Conservation (phyloP, 1,140 invertebrate species). For the Helicoverpa armigera region DNA sequence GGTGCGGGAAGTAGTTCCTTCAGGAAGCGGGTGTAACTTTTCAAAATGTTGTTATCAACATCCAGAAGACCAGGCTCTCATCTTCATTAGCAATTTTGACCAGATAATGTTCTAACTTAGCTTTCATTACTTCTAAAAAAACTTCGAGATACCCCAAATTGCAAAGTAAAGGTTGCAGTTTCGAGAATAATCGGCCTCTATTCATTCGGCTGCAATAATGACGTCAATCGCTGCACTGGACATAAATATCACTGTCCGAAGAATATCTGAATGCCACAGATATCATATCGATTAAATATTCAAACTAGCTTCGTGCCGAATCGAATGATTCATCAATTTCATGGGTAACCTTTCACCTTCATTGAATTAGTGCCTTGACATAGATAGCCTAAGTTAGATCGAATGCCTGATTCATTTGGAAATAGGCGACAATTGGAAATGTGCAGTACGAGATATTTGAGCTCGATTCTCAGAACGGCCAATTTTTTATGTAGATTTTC, state of each 20-base stretch:
- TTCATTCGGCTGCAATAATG: neutral
- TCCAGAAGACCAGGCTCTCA: too few relatives aligned
- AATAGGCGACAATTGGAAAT: too few relatives aligned
- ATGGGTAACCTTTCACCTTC: neutral
- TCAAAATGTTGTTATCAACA: too few relatives aligned
- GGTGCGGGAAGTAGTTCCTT: too few relatives aligned
- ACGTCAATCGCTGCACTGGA: conserved; percentile 32
- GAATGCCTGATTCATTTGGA: too few relatives aligned
- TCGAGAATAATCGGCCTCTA: neutral
- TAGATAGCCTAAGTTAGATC: neutral
- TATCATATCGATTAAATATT: conserved; percentile 1
- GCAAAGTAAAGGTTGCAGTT: neutral
- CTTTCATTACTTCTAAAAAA: neutral
- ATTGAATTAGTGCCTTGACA: neutral
- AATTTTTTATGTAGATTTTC: too few relatives aligned
- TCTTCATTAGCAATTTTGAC: too few relatives aligned
- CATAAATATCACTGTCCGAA: conserved; percentile 7
- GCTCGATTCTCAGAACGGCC: too few relatives aligned
- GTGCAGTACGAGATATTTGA: too few relatives aligned
- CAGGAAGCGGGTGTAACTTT: too few relatives aligned
- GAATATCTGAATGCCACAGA: neutral
- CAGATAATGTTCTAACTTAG: conserved; percentile 9
- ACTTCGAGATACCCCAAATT: neutral
- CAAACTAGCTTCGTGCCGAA: neutral
- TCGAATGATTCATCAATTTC: neutral